Conservation (phyloP, 92 coral and sea anemone species). For the Palythoa grandis region DNA sequence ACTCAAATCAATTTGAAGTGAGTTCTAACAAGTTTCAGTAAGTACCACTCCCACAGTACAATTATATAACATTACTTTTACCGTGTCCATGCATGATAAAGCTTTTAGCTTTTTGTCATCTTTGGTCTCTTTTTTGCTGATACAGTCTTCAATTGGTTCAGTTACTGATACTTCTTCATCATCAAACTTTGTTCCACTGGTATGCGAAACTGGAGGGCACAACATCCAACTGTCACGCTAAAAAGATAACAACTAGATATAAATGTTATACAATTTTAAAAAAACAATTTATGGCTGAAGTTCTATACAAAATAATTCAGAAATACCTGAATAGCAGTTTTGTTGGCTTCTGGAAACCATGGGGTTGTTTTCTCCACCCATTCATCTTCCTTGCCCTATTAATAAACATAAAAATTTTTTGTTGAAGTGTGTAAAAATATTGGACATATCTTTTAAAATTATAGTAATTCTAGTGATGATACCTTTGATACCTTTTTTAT, state of each 20-base stretch:
- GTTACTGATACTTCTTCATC: constrained; percentile 32
- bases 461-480: background rate
- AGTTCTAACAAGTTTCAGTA: too few species aligned
- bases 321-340: constrained; percentile 44
- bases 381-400: constrained; percentile 79
- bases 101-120: constrained; percentile 44
- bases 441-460: background rate
- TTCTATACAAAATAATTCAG: too few species aligned
- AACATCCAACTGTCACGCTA: constrained; percentile 98
- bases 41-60: too few species aligned
- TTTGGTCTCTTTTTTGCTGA: constrained; percentile 34
- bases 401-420: background rate
- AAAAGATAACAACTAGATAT: background rate
- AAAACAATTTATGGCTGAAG: too few species aligned
- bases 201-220: constrained; percentile 74
- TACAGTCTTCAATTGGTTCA: constrained; percentile 36
- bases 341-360: constrained; percentile 8
- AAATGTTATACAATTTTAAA: background rate
- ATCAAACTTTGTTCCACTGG: constrained; percentile 13
- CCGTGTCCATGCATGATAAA: constrained; percentile 69
- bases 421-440: background rate
- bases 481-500: background rate
- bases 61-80: constrained; percentile 1
- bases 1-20: too few species aligned
- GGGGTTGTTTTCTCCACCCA: constrained; percentile 83